Conservation (phyloP, 2,113 vertebrate genomes). For the Apodemus sylvaticus region DNA sequence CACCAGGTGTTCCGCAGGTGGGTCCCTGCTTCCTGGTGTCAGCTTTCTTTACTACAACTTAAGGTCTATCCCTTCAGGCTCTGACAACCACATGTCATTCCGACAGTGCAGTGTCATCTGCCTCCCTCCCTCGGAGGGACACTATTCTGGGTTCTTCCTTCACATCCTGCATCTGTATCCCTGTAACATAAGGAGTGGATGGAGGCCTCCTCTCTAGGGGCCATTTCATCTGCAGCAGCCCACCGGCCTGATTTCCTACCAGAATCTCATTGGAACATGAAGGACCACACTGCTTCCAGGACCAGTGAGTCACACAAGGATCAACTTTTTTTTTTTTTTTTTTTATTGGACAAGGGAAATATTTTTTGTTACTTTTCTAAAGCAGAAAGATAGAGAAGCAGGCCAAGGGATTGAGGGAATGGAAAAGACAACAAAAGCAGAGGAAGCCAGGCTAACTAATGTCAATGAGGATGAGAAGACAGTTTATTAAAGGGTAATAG, state of each 20-base stretch:
- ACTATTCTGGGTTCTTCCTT: neutral
- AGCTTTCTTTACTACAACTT: neutral
- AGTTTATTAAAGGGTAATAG: neutral
- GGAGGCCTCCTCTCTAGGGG: neutral
- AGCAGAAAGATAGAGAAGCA: neutral
- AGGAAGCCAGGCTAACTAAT: neutral
- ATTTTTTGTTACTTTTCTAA: neutral
- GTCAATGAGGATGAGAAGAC: neutral
- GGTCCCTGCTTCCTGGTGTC: neutral
- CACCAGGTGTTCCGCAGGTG: neutral
- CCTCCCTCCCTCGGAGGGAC: accelerated
- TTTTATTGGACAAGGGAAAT: neutral
- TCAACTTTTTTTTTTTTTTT: neutral
- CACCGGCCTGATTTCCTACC: neutral
- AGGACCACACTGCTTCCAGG: neutral
- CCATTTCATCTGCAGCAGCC: neutral
- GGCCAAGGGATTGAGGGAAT: neutral
- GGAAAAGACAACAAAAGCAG: neutral
- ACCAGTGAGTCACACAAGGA: neutral
- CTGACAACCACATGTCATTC: accelerated
- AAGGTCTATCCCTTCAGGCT: neutral
- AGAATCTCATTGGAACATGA: neutral
- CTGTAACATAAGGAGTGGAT: neutral
- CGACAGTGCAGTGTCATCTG: neutral
- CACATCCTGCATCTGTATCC: neutral